phyloP scores from a whole-genome alignment of 2,113 vertebrate genomes.

The Nycticorax nycticorax region DNA sequence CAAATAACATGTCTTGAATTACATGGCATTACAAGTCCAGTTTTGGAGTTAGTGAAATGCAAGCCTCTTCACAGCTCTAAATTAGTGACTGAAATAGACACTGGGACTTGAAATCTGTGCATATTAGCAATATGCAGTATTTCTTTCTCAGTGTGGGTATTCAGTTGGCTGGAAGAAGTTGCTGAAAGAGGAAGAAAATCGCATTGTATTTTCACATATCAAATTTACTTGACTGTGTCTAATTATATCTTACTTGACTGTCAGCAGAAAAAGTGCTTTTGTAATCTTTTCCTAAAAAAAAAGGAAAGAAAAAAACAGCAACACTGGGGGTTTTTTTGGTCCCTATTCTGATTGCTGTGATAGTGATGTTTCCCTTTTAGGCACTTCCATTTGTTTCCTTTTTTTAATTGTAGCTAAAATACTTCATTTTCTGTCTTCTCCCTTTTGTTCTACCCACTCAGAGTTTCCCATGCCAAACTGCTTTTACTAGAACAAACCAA shows the following conservation, averaged over 20 bases:
- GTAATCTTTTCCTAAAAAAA: slow-evolving; percentile 35
- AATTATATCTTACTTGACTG: slow-evolving; percentile 7
- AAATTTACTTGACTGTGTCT: slow-evolving; percentile 35
- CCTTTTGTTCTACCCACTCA: background rate
- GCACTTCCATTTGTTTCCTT: background rate
- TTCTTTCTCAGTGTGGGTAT: background rate
- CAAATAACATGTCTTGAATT: background rate
- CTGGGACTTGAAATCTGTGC: background rate
- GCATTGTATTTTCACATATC: slow-evolving; percentile 35
- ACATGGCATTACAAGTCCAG: background rate
- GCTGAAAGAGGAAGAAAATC: slow-evolving; percentile 43
- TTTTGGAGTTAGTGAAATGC: background rate
- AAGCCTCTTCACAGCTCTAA: background rate
- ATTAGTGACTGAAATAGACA: background rate
- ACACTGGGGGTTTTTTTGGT: background rate
- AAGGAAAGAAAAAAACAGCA: background rate
- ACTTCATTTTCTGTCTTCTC: background rate
- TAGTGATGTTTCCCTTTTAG: background rate
- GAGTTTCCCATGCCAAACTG: background rate
- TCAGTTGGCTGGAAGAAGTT: slow-evolving; percentile 19
- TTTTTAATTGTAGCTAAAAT: background rate
- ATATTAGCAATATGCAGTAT: background rate
- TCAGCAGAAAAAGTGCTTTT: slow-evolving; percentile 44
- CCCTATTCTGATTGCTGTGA: background rate
- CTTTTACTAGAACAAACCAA: background rate